Base-by-base conservation (phyloP, 2,113 vertebrate genomes). In the Eublepharis macularius region DNA sequence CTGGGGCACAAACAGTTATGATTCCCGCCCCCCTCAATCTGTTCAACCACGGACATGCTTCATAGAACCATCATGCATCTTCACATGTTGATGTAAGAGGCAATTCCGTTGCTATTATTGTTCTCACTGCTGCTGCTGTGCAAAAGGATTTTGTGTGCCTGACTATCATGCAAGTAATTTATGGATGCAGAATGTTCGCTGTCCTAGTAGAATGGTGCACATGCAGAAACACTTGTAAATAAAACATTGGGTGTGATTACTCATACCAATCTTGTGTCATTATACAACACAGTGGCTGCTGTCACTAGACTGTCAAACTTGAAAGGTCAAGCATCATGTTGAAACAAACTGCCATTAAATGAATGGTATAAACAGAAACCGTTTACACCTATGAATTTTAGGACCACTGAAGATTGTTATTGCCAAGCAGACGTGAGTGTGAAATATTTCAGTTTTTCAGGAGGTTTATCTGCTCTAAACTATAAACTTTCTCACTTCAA, bases 141-240 rank as follows among this genome's bases (percentile, higher is more conserved):
- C n/a, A n/a, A n/a, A 29, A 47, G 32, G 4, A 45, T 47, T 47
- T 29, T n/a, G 13, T 32, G 83, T 26, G 24, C 7, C 2, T n/a
- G 4, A 51, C 4, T 76, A 70, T 77, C 19, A 80, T 41, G 70
- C 6, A 83, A 54, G 41, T 54, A 89, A 90, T 83, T 75, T 77
- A n/a, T 87, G 29, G 3, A 74, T 6, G 74, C 26, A 82, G n/a
- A 5, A 57, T 24, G 57, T 47, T 36, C 47, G 60, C 86, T 68
- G 24, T 39, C 41, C 76, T 83, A 39, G 16, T 68, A 6, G 11
- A 60, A 24, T 2, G 9, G n/a, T 78, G 19, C 24, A 14, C 51
- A 78, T 60, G 51, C 1, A 5, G 4, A 3, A 3, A 86, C 89
- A 43, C 77, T 83, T 10, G 51, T 73, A 54, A 34, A 86, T 80